A percentile compares a stretch with the other conserved stretches of the same genome.
Conservation (phyloP, 2,797 vertebrate genomes). For the Sebastes matsubarae region DNA sequence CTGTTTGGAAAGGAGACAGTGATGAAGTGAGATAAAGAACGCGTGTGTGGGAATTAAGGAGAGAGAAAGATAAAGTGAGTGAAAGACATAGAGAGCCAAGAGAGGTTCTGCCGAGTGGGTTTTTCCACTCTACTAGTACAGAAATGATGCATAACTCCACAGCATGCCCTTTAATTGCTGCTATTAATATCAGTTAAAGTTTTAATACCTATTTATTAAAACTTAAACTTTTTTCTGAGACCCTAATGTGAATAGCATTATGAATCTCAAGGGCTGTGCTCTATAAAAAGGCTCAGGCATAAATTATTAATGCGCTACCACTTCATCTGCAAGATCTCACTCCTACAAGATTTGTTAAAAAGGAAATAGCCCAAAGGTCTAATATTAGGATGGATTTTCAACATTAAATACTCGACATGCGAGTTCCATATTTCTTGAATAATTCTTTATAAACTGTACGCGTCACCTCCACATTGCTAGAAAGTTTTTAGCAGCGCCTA, state of each 20-base stretch:
- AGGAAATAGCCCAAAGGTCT: conserved; percentile 80
- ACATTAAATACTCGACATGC: conserved; percentile 66
- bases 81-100: conserved; percentile 39
- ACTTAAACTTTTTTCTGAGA: conserved; percentile 75
- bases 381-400: conserved; percentile 74
- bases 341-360: conserved; percentile 77
- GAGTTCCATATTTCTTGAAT: conserved; percentile 57
- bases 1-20: conserved; percentile 48
- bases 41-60: neutral
- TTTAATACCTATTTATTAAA: conserved; percentile 87
- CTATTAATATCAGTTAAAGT: conserved; percentile 87
- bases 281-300: conserved; percentile 84
- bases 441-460: conserved; percentile 48
- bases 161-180: conserved; percentile 77
- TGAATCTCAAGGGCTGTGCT: conserved; percentile 79
- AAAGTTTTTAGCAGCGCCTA: conserved; percentile 22
- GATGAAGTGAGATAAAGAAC: conserved; percentile 36
- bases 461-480: conserved; percentile 20
- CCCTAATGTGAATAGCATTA: conserved; percentile 81
- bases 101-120: conserved; percentile 55
- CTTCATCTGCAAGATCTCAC: conserved; percentile 79
- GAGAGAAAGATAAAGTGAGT: conserved; percentile 15
- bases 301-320: conserved; percentile 82
- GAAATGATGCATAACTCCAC: conserved; percentile 79
- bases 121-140: conserved; percentile 63